Percentiles rank a stretch among this genome's conserved stretches.
Conservation (phyloP, 2,113 vertebrate genomes). For the Zingel zingel region DNA sequence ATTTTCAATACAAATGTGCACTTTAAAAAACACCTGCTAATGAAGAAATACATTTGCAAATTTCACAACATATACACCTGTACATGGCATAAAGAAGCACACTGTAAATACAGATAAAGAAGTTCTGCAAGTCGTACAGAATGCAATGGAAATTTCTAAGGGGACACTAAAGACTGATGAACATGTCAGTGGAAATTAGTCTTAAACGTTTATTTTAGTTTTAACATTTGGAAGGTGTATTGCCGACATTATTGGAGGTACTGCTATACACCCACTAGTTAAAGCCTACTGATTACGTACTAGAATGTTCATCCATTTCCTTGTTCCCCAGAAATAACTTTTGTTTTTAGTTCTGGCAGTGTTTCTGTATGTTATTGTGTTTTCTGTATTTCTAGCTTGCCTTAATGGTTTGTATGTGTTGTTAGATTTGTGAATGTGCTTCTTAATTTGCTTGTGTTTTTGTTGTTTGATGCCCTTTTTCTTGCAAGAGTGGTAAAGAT, state of each 20-base stretch:
- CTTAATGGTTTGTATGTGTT: neutral
- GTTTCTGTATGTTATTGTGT: slow-evolving; percentile 1
- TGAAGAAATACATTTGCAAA: neutral
- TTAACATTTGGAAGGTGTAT: too few species aligned
- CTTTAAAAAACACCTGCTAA: neutral
- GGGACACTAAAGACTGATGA: too few species aligned
- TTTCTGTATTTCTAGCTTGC: neutral
- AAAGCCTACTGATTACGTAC: neutral
- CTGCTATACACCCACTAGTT: too few species aligned
- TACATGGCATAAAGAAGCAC: neutral
- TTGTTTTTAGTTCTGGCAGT: neutral
- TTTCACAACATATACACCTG: neutral
- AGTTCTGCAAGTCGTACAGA: too few species aligned
- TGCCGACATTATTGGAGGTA: too few species aligned
- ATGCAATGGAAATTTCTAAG: too few species aligned
- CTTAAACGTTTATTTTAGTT: too few species aligned
- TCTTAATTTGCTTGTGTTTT: neutral
- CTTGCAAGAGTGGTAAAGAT: too few species aligned
- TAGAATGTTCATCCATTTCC: neutral
- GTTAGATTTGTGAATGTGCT: neutral
- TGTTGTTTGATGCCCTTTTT: neutral
- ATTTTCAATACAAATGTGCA: too few species aligned
- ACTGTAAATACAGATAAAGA: neutral
- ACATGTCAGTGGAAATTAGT: too few species aligned
- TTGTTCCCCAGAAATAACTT: neutral